Percentiles rank a stretch among this genome's conserved stretches.
Conservation (phyloP, 2,888 invertebrate genomes). For the Dascillus cervinus region DNA sequence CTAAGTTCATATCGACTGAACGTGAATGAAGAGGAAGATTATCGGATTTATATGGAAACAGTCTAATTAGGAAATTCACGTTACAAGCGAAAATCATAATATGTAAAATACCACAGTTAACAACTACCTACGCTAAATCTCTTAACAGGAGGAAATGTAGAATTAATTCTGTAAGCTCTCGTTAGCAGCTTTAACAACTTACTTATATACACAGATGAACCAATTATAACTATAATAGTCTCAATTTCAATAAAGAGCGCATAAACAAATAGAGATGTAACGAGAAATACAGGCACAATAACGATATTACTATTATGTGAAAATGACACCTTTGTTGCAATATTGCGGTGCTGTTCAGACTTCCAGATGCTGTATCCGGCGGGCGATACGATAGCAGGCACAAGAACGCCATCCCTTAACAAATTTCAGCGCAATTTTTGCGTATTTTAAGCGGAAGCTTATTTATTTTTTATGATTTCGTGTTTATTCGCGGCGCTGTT, state of each 20-base stretch:
- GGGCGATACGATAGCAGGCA: slow-evolving; percentile 17
- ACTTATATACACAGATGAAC: background rate
- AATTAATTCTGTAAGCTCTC: too few relatives aligned
- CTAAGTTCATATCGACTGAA: too few relatives aligned
- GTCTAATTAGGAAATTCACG: too few relatives aligned
- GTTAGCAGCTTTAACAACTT: too few relatives aligned
- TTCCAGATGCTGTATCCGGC: slow-evolving; percentile 24
- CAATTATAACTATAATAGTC: slow-evolving; percentile 7
- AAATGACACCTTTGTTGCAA: slow-evolving; percentile 25
- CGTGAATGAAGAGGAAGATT: too few relatives aligned
- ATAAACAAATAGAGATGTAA: slow-evolving; percentile 15
- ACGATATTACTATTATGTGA: slow-evolving; percentile 22
- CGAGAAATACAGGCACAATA: slow-evolving; percentile 21
- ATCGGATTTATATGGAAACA: too few relatives aligned
- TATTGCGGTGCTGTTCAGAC: slow-evolving; percentile 18
- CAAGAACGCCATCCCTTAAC: background rate
- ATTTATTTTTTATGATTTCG: slow-evolving; percentile 9
- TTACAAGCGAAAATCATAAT: too few relatives aligned
- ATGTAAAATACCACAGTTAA: too few relatives aligned
- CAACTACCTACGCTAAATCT: too few relatives aligned
- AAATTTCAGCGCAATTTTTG: slow-evolving; percentile 3
- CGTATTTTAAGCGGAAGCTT: slow-evolving; percentile 7
- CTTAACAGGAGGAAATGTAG: too few relatives aligned
- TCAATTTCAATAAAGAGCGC: slow-evolving; percentile 16
- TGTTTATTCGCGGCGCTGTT: slow-evolving; percentile 13